Evolutionary conservation across 37 sponge, comb jelly and placozoan species (phyloP).

Genomic region (Chondrilla cf. caribensis): DNA sequence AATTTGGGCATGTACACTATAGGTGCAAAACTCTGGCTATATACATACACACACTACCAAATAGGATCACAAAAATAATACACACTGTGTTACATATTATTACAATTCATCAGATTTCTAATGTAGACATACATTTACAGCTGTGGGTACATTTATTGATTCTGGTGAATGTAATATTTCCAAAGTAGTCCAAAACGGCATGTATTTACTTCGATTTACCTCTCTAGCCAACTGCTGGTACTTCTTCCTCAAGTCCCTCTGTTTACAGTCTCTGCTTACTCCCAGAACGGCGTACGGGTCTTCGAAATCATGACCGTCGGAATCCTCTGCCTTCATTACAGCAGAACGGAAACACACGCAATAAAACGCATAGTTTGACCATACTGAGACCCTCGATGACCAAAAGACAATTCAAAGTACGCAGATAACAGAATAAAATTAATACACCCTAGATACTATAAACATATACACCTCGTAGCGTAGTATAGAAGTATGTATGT

Average conservation of each 20-base stretch:
- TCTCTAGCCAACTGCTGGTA: constrained; percentile 3
- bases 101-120: too few species aligned
- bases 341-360: too few species aligned
- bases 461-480: background rate
- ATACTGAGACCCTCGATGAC: too few species aligned
- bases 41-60: background rate
- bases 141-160: too few species aligned
- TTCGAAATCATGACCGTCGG: background rate
- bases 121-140: too few species aligned
- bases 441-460: background rate
- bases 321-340: background rate
- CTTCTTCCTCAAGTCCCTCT: background rate
- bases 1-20: too few species aligned
- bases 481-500: too few species aligned
- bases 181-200: background rate
- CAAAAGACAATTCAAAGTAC: too few species aligned
- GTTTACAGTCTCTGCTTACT: background rate
- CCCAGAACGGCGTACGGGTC: constrained; percentile 7
- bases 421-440: background rate
- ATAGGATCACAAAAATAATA: background rate
- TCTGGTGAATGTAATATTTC: too few species aligned
- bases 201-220: background rate
- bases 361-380: too few species aligned
- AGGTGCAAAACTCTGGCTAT: too few species aligned
- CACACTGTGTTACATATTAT: background rate